phyloP scores from a whole-genome alignment of 2,888 invertebrate species.

The Theodoxus fluviatilis region DNA sequence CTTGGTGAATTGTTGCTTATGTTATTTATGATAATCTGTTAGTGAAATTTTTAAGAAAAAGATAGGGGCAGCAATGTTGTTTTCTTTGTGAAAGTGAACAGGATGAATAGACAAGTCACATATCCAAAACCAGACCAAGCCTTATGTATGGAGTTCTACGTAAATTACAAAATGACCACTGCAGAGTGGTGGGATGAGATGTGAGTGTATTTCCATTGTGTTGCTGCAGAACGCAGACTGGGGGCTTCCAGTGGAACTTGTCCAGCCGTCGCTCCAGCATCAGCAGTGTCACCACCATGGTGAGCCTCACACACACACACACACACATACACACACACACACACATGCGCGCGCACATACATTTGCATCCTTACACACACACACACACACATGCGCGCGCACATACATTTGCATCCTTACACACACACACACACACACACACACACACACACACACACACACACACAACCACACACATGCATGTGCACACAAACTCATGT shows the following conservation, averaged over 20 bases:
- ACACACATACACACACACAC: not conserved
- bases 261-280: not conserved
- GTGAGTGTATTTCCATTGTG: not conserved
- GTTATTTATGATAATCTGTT: too few species aligned
- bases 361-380: not conserved
- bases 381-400: not conserved
- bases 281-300: not conserved
- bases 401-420: not conserved
- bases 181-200: not conserved
- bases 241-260: not conserved
- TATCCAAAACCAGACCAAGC: too few species aligned
- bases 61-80: too few species aligned
- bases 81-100: too few species aligned
- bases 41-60: too few species aligned
- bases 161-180: not conserved
- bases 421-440: constrained; percentile 22
- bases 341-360: not conserved
- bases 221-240: not conserved
- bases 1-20: too few species aligned
- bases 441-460: constrained; percentile 17
- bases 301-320: not conserved
- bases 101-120: too few species aligned
- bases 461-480: not conserved
- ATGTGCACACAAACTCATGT: not conserved
- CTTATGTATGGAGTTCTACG: not conserved